Conservation (phyloP, 2,888 invertebrate species). For the Acrobasis consociella region DNA sequence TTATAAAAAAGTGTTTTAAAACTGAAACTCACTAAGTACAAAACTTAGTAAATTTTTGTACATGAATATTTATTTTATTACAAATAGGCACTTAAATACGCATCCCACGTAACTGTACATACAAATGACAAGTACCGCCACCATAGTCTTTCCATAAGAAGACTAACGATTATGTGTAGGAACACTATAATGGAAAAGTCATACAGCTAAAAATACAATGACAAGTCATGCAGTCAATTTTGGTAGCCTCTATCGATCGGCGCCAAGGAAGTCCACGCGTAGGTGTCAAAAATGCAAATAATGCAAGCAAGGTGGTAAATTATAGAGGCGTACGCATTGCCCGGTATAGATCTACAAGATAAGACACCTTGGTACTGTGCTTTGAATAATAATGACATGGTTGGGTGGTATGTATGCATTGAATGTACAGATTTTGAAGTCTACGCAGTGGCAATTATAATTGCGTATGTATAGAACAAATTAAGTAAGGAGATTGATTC, state of each 20-base stretch:
- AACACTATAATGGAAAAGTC: neutral
- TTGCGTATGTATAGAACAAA: no score
- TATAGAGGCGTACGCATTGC: constrained; percentile 20
- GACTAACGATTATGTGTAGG: no score
- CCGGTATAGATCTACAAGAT: constrained; percentile 12
- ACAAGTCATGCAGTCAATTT: constrained; percentile 1
- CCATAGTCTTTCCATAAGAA: neutral
- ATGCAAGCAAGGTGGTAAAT: constrained; percentile 19
- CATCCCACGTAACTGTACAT: neutral
- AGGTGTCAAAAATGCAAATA: constrained; percentile 17
- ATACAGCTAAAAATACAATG: constrained; percentile 4
- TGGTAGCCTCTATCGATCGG: neutral
- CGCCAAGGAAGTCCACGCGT: constrained; percentile 20
- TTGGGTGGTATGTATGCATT: neutral
- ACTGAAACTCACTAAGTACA: no score
- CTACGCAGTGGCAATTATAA: neutral
- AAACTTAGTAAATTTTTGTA: no score
- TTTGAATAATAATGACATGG: constrained; percentile 12
- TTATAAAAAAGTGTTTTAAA: no score
- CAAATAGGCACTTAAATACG: neutral
- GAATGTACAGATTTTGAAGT: neutral
- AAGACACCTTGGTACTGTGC: constrained; percentile 11
- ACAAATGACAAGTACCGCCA: neutral
- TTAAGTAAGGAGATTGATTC: no score
- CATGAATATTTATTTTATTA: neutral